Conservation (phyloP, 2,797 vertebrate genomes). For the Arrhamphus sclerolepis region DNA sequence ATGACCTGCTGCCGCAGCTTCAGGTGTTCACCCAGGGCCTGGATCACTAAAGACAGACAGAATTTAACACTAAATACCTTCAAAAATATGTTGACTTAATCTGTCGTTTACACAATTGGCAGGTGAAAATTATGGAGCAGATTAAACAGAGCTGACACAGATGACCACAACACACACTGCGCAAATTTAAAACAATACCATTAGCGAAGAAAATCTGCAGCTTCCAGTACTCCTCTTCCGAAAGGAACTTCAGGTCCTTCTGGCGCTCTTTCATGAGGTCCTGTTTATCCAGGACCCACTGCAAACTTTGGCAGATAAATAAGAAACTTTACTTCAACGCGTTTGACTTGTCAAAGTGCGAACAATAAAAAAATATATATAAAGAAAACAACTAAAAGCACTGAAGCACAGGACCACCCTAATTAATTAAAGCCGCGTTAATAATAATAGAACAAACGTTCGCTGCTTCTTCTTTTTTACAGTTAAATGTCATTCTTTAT, state of each 20-base stretch:
- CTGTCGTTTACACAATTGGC: not conserved
- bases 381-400: no score
- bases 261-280: constrained; percentile 98
- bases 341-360: not conserved
- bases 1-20: constrained; percentile 99
- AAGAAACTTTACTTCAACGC: not conserved
- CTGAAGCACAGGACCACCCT: no score
- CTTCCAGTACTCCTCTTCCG: constrained; percentile 99
- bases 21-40: constrained; percentile 98
- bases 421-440: no score
- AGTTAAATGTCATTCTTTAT: no score
- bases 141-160: not conserved
- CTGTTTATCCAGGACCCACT: constrained; percentile 99
- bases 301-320: constrained; percentile 80
- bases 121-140: no score
- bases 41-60: constrained; percentile 87
- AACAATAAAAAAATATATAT: no score
- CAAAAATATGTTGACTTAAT: not conserved
- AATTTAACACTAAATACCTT: not conserved
- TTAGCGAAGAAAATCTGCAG: constrained; percentile 99
- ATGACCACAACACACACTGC: no score
- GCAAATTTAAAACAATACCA: constrained; percentile 79
- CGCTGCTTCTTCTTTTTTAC: no score
- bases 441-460: no score
- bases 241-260: constrained; percentile 96